Evolutionary conservation across 1,140 invertebrate genomes (phyloP), one percentile per base, ranked within the genome.

Genomic region (Vanessa atalanta): DNA sequence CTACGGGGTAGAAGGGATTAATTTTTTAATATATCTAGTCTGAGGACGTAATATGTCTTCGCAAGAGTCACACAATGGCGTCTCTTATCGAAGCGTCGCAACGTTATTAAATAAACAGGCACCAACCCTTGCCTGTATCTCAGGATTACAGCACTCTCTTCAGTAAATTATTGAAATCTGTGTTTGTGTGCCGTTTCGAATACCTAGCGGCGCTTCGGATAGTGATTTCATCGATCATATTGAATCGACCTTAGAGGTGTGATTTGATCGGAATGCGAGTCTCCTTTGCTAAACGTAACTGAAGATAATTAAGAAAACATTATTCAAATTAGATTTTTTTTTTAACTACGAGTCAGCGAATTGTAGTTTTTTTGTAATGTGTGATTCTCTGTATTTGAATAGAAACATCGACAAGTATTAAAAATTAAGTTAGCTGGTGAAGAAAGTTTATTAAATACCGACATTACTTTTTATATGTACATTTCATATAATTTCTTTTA

Each of bases 41-140:
- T 70, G 23, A 73, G 51, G 66, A 63, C 48, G 71, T 72, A 66
- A 72, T 75, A 75, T 60, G 20, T 70, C 70, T 75, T 70, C 63
- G n/a, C 26, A 68, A 60, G 72, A 72, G 75, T 73, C 76, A 65
- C 76, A 89, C 84, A 88, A 88, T 88, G 78, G 79, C 57, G 55
- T 47, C 79, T 84, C 84, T 88, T 88, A 89, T 90, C 87, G 79
- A 78, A 43, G 72, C 81, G 74, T 76, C 79, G 80, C 85, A 85
- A 86, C 81, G 81, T 87, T 91, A 86, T 88, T 91, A 88, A 88
- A 88, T 89, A 90, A 88, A 91, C 87, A 90, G 80, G 61, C 63
- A 65, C 73, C 79, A 70, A 67, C 77, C 79, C 80, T 74, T 77
- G 73, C 73, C 75, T 77, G 47, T 80, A 65, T 79, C 72, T 72